phyloP scores from a whole-genome alignment of 2,888 invertebrate species.

The Cephus spinipes region DNA sequence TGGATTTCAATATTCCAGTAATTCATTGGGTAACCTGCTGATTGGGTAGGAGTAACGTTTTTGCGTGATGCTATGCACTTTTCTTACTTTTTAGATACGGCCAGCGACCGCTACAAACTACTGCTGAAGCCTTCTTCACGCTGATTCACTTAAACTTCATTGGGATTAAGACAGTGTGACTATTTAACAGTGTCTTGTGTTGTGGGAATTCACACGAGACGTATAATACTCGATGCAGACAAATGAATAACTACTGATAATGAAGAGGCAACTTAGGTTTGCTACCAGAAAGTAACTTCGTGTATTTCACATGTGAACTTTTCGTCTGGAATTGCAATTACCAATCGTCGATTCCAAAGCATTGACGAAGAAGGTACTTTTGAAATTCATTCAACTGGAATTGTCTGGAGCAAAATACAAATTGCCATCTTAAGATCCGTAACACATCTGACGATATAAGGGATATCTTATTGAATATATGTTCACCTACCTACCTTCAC shows the following conservation, averaged over 20 bases:
- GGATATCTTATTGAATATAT: not conserved
- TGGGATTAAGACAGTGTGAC: not conserved
- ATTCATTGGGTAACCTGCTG: not conserved
- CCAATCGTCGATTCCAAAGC: not conserved
- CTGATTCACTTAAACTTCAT: constrained; percentile 18
- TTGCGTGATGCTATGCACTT: not conserved
- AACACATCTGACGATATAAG: not conserved
- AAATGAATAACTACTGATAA: not conserved
- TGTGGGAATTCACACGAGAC: not conserved
- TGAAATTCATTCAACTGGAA: not conserved
- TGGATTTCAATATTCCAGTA: not conserved
- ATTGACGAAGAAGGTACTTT: too few relatives aligned
- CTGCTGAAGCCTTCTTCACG: constrained; percentile 54
- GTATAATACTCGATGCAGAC: not conserved
- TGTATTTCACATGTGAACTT: too few relatives aligned
- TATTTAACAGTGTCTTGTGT: not conserved
- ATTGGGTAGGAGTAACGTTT: not conserved
- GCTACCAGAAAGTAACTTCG: not conserved
- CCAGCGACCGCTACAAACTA: constrained; percentile 58
- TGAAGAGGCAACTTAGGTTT: not conserved
- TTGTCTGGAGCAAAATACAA: not conserved
- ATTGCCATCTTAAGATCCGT: not conserved
- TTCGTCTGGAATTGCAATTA: not conserved
- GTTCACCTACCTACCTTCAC: not conserved
- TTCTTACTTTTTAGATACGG: constrained; percentile 44